Evolutionary conservation across 2,888 invertebrate species (phyloP).

Genomic region (Eucriotettix oculatus): DNA sequence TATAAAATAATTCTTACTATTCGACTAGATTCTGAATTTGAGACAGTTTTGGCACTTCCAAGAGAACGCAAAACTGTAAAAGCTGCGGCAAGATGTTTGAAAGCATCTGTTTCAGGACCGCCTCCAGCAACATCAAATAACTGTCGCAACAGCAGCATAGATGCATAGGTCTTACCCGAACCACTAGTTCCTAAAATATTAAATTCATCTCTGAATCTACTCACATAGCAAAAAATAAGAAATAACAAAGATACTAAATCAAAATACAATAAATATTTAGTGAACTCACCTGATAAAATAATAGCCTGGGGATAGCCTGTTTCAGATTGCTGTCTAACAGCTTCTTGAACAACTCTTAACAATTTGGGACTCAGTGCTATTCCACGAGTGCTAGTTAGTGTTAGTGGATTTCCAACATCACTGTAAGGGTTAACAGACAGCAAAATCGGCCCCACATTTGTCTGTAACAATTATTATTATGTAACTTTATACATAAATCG

Average conservation of each 20-base stretch:
- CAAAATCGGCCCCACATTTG: slow-evolving; percentile 81
- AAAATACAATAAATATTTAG: background rate
- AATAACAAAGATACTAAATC: background rate
- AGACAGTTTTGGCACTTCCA: slow-evolving; percentile 77
- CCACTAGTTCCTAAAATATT: slow-evolving; percentile 58
- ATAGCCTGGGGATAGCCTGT: slow-evolving; percentile 92
- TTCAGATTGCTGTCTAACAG: slow-evolving; percentile 84
- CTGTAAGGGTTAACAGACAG: slow-evolving; percentile 80
- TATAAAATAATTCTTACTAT: slow-evolving; percentile 42
- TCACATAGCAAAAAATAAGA: background rate
- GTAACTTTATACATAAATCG: too few species aligned
- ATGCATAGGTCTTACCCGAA: slow-evolving; percentile 85
- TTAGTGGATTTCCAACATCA: slow-evolving; percentile 74
- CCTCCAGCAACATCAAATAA: slow-evolving; percentile 89
- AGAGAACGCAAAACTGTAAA: slow-evolving; percentile 85
- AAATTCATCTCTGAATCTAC: background rate
- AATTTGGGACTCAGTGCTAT: slow-evolving; percentile 64
- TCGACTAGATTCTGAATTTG: slow-evolving; percentile 83
- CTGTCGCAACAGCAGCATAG: slow-evolving; percentile 77
- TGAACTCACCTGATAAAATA: slow-evolving; percentile 58
- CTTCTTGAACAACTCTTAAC: slow-evolving; percentile 77
- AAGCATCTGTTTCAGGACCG: slow-evolving; percentile 88
- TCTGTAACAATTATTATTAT: slow-evolving; percentile 39
- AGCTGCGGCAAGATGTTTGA: slow-evolving; percentile 88
- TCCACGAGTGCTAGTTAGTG: slow-evolving; percentile 61